Conservation (phyloP, 2,888 invertebrate species). For the Ectropis crepuscularia region DNA sequence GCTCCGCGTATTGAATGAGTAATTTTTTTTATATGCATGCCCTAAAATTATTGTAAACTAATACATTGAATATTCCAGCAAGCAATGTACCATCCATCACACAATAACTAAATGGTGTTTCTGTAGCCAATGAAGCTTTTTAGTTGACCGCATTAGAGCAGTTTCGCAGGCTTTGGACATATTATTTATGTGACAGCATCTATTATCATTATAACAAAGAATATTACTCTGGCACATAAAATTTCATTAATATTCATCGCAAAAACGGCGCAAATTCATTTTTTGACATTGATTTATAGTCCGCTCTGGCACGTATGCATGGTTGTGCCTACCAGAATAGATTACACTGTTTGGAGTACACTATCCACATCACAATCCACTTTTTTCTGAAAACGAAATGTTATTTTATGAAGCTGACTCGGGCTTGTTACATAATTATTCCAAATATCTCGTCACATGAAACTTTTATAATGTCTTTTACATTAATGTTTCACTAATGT, state of each 20-base stretch:
- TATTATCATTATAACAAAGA: constrained; percentile 37
- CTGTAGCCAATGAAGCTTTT: neutral
- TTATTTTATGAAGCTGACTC: constrained; percentile 1
- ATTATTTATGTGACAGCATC: constrained; percentile 28
- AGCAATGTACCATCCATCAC: too few species aligned
- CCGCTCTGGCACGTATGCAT: constrained; percentile 55
- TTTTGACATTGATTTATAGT: constrained; percentile 76
- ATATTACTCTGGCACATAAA: constrained; percentile 55
- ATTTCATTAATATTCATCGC: constrained; percentile 76
- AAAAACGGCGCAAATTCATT: constrained; percentile 67
- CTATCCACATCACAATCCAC: constrained; percentile 22
- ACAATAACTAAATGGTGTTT: neutral
- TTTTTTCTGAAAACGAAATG: constrained; percentile 8
- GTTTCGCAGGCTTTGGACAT: constrained; percentile 1
- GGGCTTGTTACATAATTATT: too few species aligned
- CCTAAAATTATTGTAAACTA: neutral
- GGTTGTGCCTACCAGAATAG: constrained; percentile 49
- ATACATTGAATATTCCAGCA: neutral
- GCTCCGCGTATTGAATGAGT: too few species aligned
- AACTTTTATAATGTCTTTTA: too few species aligned
- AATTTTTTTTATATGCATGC: too few species aligned
- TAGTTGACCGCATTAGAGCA: constrained; percentile 10
- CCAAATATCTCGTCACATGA: too few species aligned
- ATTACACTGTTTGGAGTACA: constrained; percentile 46
- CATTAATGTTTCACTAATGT: too few species aligned